phyloP scores from a whole-genome alignment of 2,888 invertebrate species.

The Sphaeridia pumilis region DNA sequence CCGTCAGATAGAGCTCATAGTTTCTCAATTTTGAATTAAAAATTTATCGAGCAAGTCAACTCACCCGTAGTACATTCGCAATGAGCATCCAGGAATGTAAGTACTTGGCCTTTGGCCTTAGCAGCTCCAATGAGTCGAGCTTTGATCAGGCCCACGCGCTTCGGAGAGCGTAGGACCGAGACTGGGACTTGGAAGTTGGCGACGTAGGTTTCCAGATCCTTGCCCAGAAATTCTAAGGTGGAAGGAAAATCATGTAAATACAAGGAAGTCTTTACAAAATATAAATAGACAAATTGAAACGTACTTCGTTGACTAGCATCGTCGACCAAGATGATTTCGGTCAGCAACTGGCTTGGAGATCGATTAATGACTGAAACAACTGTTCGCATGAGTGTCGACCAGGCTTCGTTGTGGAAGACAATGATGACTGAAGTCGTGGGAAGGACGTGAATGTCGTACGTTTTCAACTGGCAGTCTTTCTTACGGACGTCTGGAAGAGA shows the following conservation, averaged over 20 bases:
- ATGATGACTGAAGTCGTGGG: slow-evolving; percentile 86
- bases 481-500: slow-evolving; percentile 72
- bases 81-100: slow-evolving; percentile 87
- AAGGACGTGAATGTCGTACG: slow-evolving; percentile 39
- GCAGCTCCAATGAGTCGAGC: slow-evolving; percentile 68
- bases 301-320: slow-evolving; percentile 75
- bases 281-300: too few relatives aligned
- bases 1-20: not conserved
- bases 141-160: slow-evolving; percentile 65
- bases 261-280: too few relatives aligned
- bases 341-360: slow-evolving; percentile 62
- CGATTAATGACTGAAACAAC: slow-evolving; percentile 86
- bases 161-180: slow-evolving; percentile 51
- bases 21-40: not conserved
- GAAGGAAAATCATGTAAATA: too few relatives aligned
- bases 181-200: slow-evolving; percentile 50
- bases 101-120: slow-evolving; percentile 57
- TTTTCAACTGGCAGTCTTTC: slow-evolving; percentile 40
- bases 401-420: slow-evolving; percentile 98
- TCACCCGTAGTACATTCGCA: slow-evolving; percentile 75
- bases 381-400: slow-evolving; percentile 84
- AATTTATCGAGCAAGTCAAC: slow-evolving; percentile 35
- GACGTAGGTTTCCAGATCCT: slow-evolving; percentile 57
- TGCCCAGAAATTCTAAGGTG: slow-evolving; percentile 49
- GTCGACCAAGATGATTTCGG: slow-evolving; percentile 78